Percentiles rank a stretch among this genome's conserved stretches.
phyloP scores from a whole-genome alignment of 1,140 invertebrate genomes.

The Leguminivora glycinivorella region DNA sequence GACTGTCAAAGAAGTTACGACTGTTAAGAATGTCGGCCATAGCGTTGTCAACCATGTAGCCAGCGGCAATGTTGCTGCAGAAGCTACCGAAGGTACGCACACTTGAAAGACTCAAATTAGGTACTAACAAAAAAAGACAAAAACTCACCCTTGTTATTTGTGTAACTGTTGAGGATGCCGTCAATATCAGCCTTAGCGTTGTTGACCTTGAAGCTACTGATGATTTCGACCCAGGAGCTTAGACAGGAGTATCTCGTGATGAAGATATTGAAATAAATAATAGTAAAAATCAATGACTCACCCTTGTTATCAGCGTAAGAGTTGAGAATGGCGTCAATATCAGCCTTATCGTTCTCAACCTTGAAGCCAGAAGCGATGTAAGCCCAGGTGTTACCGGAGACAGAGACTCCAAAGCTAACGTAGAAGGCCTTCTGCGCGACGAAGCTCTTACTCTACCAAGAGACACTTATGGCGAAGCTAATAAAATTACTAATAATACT shows the following conservation, averaged over 20 bases:
- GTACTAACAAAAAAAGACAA: too few species aligned
- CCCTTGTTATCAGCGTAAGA: background rate
- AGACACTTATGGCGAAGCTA: too few species aligned
- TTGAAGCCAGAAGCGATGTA: background rate
- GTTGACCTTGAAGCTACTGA: background rate
- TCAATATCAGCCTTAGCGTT: background rate
- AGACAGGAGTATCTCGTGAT: too few species aligned
- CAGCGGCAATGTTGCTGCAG: too few species aligned
- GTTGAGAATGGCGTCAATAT: background rate
- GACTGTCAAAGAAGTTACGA: too few species aligned
- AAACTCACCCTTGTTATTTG: slow-evolving; percentile 3
- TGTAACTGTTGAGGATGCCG: background rate
- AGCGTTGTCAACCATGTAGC: too few species aligned
- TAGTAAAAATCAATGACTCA: background rate
- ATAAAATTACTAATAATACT: too few species aligned
- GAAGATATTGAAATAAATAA: background rate
- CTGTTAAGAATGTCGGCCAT: too few species aligned
- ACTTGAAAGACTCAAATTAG: too few species aligned
- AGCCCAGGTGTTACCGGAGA: background rate
- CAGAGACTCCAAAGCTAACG: background rate
- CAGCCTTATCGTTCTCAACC: background rate
- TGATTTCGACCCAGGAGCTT: background rate
- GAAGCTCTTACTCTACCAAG: too few species aligned
- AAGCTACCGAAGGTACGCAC: too few species aligned
- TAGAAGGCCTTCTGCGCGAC: background rate